Percentiles rank a stretch among this genome's conserved stretches.
These are phyloP conservation scores for Geotrypetes seraphini DNA, from an alignment of 2,797 vertebrate species.

Conservation along the genomic window DNA sequence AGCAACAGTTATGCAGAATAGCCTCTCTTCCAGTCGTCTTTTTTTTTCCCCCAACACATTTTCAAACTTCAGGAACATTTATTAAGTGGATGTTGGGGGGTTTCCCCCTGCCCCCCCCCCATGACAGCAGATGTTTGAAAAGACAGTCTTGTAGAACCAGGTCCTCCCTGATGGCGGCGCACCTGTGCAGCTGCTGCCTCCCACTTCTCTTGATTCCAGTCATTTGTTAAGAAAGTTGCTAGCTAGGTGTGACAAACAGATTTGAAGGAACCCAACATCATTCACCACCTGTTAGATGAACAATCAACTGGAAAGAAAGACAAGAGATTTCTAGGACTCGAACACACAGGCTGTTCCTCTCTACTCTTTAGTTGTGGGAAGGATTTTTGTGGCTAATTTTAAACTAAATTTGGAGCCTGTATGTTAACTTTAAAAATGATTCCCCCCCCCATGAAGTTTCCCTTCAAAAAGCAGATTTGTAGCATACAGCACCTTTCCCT, in stretches of 20 bases:
- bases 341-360: no score
- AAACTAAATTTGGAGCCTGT: no score
- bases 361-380: no score
- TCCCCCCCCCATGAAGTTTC: no score
- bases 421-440: no score
- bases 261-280: slow-evolving; percentile 15
- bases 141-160: slow-evolving; percentile 8
- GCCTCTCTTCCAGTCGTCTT: slow-evolving; percentile 21
- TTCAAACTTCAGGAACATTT: slow-evolving; percentile 29
- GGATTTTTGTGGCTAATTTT: no score
- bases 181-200: slow-evolving; percentile 11
- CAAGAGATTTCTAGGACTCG: not conserved
- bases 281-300: slow-evolving; percentile 15
- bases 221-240: slow-evolving; percentile 25
- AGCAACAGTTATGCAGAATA: slow-evolving; percentile 46
- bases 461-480: no score
- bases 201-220: not conserved
- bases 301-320: not conserved
- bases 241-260: slow-evolving; percentile 25
- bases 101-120: not conserved
- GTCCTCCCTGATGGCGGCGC: not conserved
- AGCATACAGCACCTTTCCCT: no score
- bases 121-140: slow-evolving; percentile 12
- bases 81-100: slow-evolving; percentile 1
- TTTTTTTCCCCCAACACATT: slow-evolving; percentile 22